Percentiles rank a stretch among this genome's conserved stretches.
These are phyloP conservation scores for Cremastobaeus sp. DNA, from an alignment of 2,888 invertebrate genomes.

Conservation along the genomic window DNA sequence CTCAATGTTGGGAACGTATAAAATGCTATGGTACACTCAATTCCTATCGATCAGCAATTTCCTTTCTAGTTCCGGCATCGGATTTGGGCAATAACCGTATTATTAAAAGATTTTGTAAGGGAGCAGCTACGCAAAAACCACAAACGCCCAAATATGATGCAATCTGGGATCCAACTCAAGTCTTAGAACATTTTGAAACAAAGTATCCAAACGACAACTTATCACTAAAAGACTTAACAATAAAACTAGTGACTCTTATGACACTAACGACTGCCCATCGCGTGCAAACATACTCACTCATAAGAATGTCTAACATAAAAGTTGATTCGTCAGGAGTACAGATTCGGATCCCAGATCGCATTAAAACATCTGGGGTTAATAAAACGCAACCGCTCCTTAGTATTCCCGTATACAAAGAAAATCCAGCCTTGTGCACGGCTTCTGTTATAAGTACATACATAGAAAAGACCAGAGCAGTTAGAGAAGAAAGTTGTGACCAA, in stretches of 20 bases:
- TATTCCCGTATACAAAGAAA: neutral
- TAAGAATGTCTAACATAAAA: neutral
- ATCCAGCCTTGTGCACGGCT: neutral
- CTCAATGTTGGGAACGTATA: neutral
- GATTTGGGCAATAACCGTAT: neutral
- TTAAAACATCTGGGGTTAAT: neutral
- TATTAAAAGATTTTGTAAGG: constrained; percentile 29
- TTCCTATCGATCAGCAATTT: neutral
- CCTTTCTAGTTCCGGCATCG: neutral
- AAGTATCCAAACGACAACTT: neutral
- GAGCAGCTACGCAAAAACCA: constrained; percentile 22
- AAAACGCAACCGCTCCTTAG: neutral
- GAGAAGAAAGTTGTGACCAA: neutral
- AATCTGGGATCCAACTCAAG: neutral
- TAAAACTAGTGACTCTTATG: neutral
- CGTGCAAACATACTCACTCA: neutral
- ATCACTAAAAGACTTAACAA: neutral
- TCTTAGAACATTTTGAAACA: neutral
- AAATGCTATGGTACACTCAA: neutral
- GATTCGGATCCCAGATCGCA: neutral
- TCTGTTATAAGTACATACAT: neutral
- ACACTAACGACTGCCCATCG: neutral
- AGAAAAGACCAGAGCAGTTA: neutral
- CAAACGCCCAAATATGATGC: constrained; percentile 58
- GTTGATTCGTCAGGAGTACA: no score